A percentile compares a stretch with the other conserved stretches of the same genome.
phyloP scores from a whole-genome alignment of 2,888 invertebrate genomes.

The Drosophila maculinotata region DNA sequence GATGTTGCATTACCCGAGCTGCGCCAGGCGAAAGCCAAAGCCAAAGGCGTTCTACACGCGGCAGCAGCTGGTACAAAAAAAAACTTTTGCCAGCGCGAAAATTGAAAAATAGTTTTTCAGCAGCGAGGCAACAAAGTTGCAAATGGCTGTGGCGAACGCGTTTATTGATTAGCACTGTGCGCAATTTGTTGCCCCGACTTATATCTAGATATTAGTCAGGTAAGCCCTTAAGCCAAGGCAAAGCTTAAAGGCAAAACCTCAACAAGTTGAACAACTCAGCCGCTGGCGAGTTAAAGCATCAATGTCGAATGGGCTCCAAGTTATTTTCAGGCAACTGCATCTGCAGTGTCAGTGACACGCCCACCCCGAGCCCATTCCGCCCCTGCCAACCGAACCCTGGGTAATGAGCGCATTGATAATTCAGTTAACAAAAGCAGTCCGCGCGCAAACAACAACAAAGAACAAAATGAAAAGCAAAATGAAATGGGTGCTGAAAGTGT shows the following conservation, averaged over 20 bases:
- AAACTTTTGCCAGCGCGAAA: conserved; percentile 53
- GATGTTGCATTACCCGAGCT: conserved; percentile 67
- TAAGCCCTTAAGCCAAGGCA: background rate
- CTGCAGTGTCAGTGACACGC: conserved; percentile 55
- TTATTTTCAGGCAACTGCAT: conserved; percentile 29
- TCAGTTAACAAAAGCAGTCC: conserved; percentile 49
- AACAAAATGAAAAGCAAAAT: conserved; percentile 39
- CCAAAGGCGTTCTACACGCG: conserved; percentile 36
- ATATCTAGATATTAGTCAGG: background rate
- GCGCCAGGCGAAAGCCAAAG: background rate
- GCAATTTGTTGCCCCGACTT: conserved; percentile 11
- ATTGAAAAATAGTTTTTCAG: conserved; percentile 69
- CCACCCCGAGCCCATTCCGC: conserved; percentile 12
- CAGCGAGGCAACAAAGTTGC: conserved; percentile 33
- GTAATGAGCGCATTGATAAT: conserved; percentile 70
- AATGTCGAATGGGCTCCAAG: conserved; percentile 55
- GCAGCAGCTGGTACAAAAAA: conserved; percentile 35
- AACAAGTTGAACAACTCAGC: conserved; percentile 40
- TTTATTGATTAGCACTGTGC: conserved; percentile 58
- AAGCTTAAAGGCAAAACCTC: conserved; percentile 7
- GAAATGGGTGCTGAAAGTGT: conserved; percentile 63
- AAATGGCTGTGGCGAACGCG: conserved; percentile 45
- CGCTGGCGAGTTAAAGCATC: conserved; percentile 51
- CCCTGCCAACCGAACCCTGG: conserved; percentile 38
- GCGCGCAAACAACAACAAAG: conserved; percentile 8